These are phyloP conservation scores for Actinopyga echinites DNA, from an alignment of 53 echinoderm and acorn worm genomes.

Conservation along the genomic window DNA sequence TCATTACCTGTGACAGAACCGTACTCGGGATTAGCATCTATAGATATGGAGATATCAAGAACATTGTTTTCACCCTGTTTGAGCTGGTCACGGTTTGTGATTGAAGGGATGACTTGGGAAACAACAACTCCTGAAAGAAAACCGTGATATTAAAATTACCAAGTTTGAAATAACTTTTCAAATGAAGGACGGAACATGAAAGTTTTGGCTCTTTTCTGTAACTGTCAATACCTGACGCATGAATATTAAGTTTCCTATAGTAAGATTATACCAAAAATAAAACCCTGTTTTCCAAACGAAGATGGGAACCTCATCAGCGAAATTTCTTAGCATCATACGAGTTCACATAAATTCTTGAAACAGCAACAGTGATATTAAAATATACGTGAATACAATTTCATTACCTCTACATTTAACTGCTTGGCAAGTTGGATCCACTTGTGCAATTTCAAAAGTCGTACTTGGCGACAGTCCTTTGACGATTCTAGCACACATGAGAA, in stretches of 20 bases:
- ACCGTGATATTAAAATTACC: neutral
- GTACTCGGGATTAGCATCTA: neutral
- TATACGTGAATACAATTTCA: no score
- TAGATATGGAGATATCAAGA: neutral
- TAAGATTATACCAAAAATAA: no score
- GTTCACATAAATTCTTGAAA: neutral
- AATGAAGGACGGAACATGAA: no score
- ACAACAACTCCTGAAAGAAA: neutral
- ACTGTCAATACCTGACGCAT: no score
- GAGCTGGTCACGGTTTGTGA: neutral
- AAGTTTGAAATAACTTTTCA: no score
- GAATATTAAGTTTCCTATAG: no score
- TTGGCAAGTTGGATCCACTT: neutral
- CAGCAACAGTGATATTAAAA: neutral
- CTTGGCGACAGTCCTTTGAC: neutral
- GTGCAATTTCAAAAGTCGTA: neutral
- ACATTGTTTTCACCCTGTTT: neutral
- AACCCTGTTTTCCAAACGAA: no score
- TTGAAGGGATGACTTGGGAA: neutral
- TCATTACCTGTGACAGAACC: neutral
- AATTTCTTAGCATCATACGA: neutral
- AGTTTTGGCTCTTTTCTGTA: no score
- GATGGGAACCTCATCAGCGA: no score
- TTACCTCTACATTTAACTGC: conserved; percentile 1
- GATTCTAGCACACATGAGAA: neutral